Evolutionary conservation across 1,140 invertebrate species (phyloP).

Genomic region (Antheraea mylitta): DNA sequence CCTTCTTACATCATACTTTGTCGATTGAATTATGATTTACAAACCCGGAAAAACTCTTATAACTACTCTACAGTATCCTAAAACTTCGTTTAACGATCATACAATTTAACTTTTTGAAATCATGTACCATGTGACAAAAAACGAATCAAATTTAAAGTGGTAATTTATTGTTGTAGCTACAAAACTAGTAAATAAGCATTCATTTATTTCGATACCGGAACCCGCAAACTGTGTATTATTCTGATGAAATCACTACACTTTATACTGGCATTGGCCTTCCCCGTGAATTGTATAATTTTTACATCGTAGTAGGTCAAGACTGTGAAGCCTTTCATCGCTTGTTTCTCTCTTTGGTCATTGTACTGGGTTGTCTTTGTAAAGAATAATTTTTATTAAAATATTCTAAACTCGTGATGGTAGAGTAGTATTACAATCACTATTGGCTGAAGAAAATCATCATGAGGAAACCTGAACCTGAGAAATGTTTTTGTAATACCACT

Average conservation of each 20-base stretch:
- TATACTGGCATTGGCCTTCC: not conserved
- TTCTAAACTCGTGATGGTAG: too few relatives aligned
- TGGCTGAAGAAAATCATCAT: too few relatives aligned
- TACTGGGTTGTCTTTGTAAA: too few relatives aligned
- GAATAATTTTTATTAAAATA: too few relatives aligned
- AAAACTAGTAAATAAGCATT: not conserved
- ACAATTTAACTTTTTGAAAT: constrained; percentile 1
- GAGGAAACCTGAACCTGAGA: too few relatives aligned
- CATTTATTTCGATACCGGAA: constrained; percentile 1
- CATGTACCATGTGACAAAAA: constrained; percentile 7
- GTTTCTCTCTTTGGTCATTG: not conserved
- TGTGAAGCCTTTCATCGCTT: not conserved
- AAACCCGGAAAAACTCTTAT: constrained; percentile 1
- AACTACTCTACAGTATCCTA: not conserved
- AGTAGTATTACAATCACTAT: too few relatives aligned
- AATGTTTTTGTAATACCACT: too few relatives aligned
- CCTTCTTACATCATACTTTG: not conserved
- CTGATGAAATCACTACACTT: not conserved
- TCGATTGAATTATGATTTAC: not conserved
- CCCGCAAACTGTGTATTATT: not conserved
- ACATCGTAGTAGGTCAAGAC: not conserved
- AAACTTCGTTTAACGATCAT: not conserved
- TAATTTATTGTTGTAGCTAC: not conserved
- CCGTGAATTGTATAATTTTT: constrained; percentile 1
- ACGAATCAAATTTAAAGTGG: constrained; percentile 4